Conservation (phyloP, 2,888 invertebrate genomes). For the Prosopocoilus inquinatus region DNA sequence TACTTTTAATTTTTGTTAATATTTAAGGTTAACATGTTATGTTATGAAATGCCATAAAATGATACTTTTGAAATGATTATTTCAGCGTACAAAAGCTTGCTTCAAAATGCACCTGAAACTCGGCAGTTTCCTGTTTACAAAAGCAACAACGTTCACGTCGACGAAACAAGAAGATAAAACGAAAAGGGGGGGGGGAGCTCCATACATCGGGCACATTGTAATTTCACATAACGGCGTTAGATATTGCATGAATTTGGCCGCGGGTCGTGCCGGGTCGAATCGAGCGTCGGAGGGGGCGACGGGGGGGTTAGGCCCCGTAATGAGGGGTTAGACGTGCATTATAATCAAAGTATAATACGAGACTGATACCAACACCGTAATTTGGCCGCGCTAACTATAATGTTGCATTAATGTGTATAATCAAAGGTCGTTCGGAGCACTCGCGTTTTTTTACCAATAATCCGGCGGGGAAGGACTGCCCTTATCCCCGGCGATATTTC, state of each 20-base stretch:
- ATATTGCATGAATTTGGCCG: conserved; percentile 15
- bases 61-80: no score
- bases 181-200: conserved; percentile 9
- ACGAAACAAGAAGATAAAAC: neutral
- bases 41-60: no score
- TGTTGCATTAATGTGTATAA: conserved; percentile 26
- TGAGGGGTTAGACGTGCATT: conserved; percentile 27
- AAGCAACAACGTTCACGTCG: conserved; percentile 14
- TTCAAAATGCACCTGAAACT: conserved; percentile 3
- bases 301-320: conserved; percentile 22
- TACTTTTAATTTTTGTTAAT: no score
- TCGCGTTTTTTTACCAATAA: conserved; percentile 4
- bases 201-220: conserved; percentile 14
- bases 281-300: conserved; percentile 5
- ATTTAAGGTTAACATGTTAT: no score
- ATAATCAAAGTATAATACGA: conserved; percentile 30
- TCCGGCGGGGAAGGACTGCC: no score
- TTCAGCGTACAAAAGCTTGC: no score
- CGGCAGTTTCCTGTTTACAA: conserved; percentile 10
- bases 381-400: conserved; percentile 26
- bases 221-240: conserved; percentile 12
- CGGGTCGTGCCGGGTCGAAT: conserved; percentile 7
- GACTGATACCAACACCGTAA: conserved; percentile 30
- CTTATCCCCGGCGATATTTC: neutral
- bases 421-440: conserved; percentile 15